Evolutionary conservation across 2,113 vertebrate genomes (phyloP).

Genomic region (Pyxicephalus adspersus): DNA sequence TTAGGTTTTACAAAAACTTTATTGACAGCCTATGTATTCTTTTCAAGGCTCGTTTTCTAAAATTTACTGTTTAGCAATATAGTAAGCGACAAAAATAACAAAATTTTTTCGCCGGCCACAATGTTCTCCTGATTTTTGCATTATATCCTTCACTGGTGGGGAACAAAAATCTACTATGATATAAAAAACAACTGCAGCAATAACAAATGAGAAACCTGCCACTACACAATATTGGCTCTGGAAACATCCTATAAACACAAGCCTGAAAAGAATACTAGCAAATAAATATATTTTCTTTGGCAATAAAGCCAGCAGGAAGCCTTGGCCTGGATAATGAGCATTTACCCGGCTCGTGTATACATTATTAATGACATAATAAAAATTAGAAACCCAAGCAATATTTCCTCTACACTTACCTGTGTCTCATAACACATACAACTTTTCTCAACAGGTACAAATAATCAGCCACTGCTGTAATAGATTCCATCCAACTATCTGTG

Average conservation of each 20-base stretch:
- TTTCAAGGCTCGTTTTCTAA: too few species aligned
- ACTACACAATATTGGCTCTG: not conserved
- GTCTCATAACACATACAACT: constrained; percentile 7
- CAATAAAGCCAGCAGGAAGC: not conserved
- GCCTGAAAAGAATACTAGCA: constrained; percentile 1
- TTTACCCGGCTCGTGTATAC: not conserved
- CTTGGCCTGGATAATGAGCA: constrained; percentile 32
- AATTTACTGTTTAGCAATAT: too few species aligned
- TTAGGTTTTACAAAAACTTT: too few species aligned
- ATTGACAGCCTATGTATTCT: too few species aligned
- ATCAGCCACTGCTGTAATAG: not conserved
- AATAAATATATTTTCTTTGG: constrained; percentile 26
- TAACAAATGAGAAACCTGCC: too few species aligned
- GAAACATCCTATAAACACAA: not conserved
- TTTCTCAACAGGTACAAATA: not conserved
- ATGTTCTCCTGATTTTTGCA: too few species aligned
- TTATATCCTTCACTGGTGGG: too few species aligned
- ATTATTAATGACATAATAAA: constrained; percentile 44
- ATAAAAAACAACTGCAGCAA: too few species aligned
- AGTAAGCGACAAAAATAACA: too few species aligned
- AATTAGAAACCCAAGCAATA: not conserved
- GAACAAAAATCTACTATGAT: too few species aligned
- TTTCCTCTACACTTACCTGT: constrained; percentile 18
- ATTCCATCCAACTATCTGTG: not conserved
- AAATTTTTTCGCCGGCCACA: too few species aligned